Evolutionary conservation across 2,113 vertebrate species (phyloP), one percentile per base, ranked within the genome.

Genomic region (Pseudorhombus dupliciocellatus): DNA sequence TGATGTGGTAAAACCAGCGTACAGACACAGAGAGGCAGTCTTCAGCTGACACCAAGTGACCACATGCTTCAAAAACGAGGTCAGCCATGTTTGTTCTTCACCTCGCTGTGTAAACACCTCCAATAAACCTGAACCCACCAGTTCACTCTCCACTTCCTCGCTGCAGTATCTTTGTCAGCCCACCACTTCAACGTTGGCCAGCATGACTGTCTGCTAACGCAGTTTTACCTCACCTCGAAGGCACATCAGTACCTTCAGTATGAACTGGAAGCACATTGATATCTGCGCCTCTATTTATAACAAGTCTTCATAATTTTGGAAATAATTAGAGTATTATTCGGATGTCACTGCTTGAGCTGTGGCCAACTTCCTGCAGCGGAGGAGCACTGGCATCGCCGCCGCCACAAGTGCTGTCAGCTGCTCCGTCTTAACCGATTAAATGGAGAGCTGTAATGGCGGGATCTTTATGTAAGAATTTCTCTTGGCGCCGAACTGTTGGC

Each of bases 51-150:
- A 67, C 25, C 5, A 37, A 26, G 6, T 63, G 55, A 81, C 70
- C 69, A 11, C 5, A 16, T 5, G 11, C 37, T 50, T 70, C 21
- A 65, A 68, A 72, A 60, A 52, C 10, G 1, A 80, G 56, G 65
- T 61, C 48, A 76, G 48, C 63, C n/a, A 61, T 84, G 71, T 85
- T 86, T 88, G 80, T 61, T 77, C 57, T 83, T 75, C 68, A 40
- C 68, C 74, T 79, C 75, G 80, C 42, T 84, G 10, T 42, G 70
- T 40, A 77, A 86, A 88, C 70, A 57, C n/a, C 18, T 5, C 14
- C 40, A 52, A 2, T 28, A 37, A 56, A 79, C 56, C 20, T 66
- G 51, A 22, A 59, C 55, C 48, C 58, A 66, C 16, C 5, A 48
- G 34, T 31, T 46, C 25, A 0, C 51, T 30, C n/a, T 46, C 55